Evolutionary conservation across 2,797 vertebrate genomes (phyloP).

Genomic region (Platyrinchus mystaceus): DNA sequence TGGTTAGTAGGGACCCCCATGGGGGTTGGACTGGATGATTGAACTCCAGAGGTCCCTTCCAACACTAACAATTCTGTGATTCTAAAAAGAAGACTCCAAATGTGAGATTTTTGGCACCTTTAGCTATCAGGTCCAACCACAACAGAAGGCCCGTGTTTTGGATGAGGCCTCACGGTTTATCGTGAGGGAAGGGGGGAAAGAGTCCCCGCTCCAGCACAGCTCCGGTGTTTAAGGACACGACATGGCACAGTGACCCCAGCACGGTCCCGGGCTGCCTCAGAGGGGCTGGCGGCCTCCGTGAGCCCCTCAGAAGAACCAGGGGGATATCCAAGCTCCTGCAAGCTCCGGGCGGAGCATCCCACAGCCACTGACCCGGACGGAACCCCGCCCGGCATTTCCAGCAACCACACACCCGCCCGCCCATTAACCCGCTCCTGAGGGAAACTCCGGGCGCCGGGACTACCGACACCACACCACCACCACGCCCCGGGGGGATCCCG

Average conservation of each 20-base stretch:
- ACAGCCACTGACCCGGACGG: fast-evolving
- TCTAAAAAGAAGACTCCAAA: background rate
- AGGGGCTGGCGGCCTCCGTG: background rate
- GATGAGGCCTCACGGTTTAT: fast-evolving
- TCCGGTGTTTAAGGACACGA: fast-evolving
- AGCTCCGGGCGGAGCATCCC: background rate
- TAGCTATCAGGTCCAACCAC: background rate
- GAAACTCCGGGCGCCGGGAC: no score
- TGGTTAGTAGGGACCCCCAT: background rate
- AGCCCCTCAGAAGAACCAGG: background rate
- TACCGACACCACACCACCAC: fast-evolving
- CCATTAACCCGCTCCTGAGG: fast-evolving
- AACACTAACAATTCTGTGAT: background rate
- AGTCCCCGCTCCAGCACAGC: fast-evolving
- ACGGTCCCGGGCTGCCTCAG: background rate
- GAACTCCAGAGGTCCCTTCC: background rate
- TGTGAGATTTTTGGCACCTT: background rate
- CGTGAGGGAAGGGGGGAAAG: fast-evolving
- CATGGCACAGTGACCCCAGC: fast-evolving
- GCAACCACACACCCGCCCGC: background rate
- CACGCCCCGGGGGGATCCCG: fast-evolving
- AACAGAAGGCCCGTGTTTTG: fast-evolving
- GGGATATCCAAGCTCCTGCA: background rate
- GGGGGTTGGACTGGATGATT: background rate
- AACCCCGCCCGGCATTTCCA: background rate